Conservation (phyloP, 2,888 invertebrate species). For the Petrolisthes manimaculis region DNA sequence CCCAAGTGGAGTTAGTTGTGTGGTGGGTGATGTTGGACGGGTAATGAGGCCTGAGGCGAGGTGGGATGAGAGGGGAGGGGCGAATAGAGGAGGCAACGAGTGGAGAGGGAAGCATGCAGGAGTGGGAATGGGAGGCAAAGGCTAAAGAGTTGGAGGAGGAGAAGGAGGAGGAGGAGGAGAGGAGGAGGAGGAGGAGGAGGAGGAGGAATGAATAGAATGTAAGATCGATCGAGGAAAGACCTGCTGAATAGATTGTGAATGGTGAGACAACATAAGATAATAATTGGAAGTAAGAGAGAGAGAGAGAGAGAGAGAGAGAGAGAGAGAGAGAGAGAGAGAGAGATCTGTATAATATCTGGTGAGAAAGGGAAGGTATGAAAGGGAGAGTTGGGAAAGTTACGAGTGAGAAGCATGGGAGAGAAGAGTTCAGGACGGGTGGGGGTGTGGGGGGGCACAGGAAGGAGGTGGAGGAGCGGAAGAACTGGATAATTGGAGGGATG, state of each 20-base stretch:
- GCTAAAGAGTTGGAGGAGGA: not conserved
- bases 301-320: constrained; percentile 9
- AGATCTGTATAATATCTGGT: not conserved
- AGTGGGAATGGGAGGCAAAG: not conserved
- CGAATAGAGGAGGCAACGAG: not conserved
- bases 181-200: not conserved
- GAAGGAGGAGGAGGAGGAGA: not conserved
- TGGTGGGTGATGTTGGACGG: not conserved
- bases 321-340: not conserved
- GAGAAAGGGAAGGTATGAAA: not conserved
- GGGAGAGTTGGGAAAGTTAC: not conserved
- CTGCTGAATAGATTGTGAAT: not conserved
- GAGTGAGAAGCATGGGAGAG: not conserved
- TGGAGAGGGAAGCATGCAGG: not conserved
- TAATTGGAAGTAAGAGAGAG: not conserved
- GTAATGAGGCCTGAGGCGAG: not conserved
- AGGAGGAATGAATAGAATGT: not conserved
- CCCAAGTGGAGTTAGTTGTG: no score
- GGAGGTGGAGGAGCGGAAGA: not conserved
- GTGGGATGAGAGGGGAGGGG: not conserved
- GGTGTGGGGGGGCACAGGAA: not conserved
- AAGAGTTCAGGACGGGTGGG: not conserved
- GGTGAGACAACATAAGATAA: not conserved
- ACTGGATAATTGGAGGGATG: not conserved
- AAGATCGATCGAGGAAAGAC: not conserved